Percentiles rank a stretch among this genome's conserved stretches.
Conservation (phyloP, 2,797 vertebrate species). For the Scomberomorus guttatus region DNA sequence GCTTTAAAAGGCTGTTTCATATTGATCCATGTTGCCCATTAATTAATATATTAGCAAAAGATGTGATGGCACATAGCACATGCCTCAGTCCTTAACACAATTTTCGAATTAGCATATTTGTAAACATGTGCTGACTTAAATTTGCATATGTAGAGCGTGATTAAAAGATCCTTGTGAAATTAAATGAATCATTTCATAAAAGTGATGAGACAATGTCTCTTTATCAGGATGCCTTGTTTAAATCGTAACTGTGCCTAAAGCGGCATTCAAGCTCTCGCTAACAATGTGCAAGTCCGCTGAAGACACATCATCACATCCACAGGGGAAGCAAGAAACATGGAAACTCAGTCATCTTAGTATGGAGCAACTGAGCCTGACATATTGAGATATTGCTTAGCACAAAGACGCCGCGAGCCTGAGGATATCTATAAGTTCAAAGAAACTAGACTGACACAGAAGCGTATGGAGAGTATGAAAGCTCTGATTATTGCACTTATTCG, state of each 20-base stretch:
- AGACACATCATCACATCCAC: constrained; percentile 18
- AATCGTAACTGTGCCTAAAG: not conserved
- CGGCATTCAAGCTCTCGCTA: not conserved
- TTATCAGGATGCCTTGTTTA: not conserved
- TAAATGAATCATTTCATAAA: not conserved
- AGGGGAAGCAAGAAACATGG: constrained; percentile 35
- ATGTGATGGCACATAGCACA: not conserved
- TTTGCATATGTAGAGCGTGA: constrained; percentile 40
- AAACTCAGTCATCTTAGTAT: constrained; percentile 37
- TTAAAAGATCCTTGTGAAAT: constrained; percentile 11
- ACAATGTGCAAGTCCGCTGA: constrained; percentile 12
- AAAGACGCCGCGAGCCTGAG: constrained; percentile 41
- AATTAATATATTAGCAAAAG: not conserved
- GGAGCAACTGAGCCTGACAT: constrained; percentile 50
- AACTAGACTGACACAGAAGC: constrained; percentile 49
- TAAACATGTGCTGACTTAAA: constrained; percentile 16
- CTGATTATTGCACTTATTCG: constrained; percentile 36
- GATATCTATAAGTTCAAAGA: constrained; percentile 68
- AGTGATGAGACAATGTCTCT: not conserved
- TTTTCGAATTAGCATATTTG: constrained; percentile 27
- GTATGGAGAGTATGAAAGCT: constrained; percentile 27
- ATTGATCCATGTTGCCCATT: not conserved
- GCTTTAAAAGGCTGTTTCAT: constrained; percentile 6
- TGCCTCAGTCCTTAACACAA: constrained; percentile 9
- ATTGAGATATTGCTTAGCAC: constrained; percentile 52